These are phyloP conservation scores for Octopus bimaculoides DNA, from an alignment of 1,140 invertebrate species.

Conservation along the genomic window DNA sequence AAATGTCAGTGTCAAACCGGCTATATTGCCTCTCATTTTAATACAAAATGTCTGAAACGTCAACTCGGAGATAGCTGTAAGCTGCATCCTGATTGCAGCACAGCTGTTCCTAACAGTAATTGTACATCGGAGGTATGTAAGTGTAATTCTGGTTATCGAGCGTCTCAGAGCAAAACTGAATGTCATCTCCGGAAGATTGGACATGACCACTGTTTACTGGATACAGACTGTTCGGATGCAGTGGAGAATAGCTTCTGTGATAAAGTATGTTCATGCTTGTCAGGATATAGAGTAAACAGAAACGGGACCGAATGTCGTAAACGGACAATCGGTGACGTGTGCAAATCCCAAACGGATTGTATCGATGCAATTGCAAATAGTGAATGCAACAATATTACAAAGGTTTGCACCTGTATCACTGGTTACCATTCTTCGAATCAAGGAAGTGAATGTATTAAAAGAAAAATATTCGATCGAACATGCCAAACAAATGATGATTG, in stretches of 20 bases:
- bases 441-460: constrained; percentile 16
- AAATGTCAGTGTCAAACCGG: no score
- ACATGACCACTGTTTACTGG: constrained; percentile 20
- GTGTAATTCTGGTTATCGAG: constrained; percentile 27
- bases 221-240: constrained; percentile 27
- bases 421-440: constrained; percentile 23
- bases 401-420: constrained; percentile 24
- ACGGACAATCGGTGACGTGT: constrained; percentile 24
- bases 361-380: constrained; percentile 8
- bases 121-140: constrained; percentile 25
- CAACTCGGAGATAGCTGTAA: no score
- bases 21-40: no score
- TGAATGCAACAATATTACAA: not conserved
- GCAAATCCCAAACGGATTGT: constrained; percentile 16
- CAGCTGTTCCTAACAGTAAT: constrained; percentile 21
- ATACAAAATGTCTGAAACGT: no score
- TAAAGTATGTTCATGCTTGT: no score
- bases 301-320: not conserved
- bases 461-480: constrained; percentile 21
- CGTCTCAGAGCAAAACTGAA: constrained; percentile 11
- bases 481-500: constrained; percentile 26
- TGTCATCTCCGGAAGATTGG: constrained; percentile 27
- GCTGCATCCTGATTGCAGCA: constrained; percentile 22
- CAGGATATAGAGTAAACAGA: no score
- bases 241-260: constrained; percentile 27